phyloP scores from a whole-genome alignment of 53 echinoderm and acorn worm genomes.

The Luidia sarsii region DNA sequence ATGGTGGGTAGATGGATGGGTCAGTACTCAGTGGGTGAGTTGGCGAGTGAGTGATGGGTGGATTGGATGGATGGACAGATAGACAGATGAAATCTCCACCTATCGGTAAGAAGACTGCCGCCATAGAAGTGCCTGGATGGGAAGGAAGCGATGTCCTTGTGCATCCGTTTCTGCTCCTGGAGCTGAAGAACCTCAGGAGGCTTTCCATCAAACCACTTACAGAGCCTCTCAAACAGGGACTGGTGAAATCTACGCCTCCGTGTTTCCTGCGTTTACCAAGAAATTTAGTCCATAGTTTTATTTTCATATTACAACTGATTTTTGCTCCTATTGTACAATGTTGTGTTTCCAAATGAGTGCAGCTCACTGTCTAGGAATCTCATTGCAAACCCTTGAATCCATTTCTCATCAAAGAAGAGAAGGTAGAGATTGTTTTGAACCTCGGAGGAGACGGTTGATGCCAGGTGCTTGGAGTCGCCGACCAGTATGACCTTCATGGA shows the following conservation, averaged over 20 bases:
- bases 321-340: no score
- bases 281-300: neutral
- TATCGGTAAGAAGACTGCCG: conserved; percentile 22
- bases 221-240: conserved; percentile 60
- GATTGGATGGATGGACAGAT: no score
- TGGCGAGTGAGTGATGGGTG: no score
- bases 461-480: conserved; percentile 58
- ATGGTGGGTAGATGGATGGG: no score
- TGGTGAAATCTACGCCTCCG: neutral
- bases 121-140: conserved; percentile 60
- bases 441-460: conserved; percentile 56
- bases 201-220: conserved; percentile 2
- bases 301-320: neutral
- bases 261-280: conserved; percentile 29
- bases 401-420: no score
- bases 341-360: no score
- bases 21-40: no score
- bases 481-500: conserved; percentile 58
- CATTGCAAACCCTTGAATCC: no score
- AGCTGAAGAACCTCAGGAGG: conserved; percentile 27
- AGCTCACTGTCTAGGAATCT: no score
- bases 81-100: no score
- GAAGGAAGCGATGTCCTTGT: conserved; percentile 57
- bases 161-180: conserved; percentile 69
- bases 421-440: no score